Conservation (phyloP, 2,797 vertebrate species). For the Spinus olivaceus region DNA sequence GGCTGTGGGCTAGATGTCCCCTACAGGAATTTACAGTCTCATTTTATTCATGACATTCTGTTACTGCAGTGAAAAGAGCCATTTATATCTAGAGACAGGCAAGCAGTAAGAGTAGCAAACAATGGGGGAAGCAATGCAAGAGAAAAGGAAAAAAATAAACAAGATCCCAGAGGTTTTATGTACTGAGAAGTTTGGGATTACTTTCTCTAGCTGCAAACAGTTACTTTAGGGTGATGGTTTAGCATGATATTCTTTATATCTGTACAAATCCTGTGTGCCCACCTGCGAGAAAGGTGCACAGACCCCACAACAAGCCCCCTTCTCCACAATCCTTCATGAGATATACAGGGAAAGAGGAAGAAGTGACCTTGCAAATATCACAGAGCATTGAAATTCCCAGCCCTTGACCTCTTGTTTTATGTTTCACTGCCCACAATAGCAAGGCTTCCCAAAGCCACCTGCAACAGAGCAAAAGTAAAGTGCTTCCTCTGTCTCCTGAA, state of each 20-base stretch:
- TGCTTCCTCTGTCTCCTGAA: background rate
- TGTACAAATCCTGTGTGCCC: background rate
- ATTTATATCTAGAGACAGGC: background rate
- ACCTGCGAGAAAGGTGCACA: accelerated
- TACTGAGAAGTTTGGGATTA: background rate
- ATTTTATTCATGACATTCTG: background rate
- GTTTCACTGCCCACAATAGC: background rate
- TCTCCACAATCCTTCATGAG: background rate
- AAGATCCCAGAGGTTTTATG: background rate
- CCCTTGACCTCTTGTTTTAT: background rate
- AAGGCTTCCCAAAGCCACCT: background rate
- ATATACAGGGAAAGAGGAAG: background rate
- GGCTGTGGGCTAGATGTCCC: background rate
- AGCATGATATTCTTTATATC: accelerated
- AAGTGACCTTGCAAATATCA: background rate
- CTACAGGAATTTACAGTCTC: slow-evolving; percentile 16
- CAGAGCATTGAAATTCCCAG: background rate
- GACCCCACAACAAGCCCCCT: background rate
- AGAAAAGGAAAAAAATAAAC: background rate
- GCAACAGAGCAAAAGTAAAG: background rate
- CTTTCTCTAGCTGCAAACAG: background rate
- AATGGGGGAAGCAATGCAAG: background rate
- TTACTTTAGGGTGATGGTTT: background rate
- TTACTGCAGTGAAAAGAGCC: background rate
- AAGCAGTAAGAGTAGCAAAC: background rate